These are phyloP conservation scores for Chloebia gouldiae DNA, from an alignment of 2,113 vertebrate species.

Conservation along the genomic window DNA sequence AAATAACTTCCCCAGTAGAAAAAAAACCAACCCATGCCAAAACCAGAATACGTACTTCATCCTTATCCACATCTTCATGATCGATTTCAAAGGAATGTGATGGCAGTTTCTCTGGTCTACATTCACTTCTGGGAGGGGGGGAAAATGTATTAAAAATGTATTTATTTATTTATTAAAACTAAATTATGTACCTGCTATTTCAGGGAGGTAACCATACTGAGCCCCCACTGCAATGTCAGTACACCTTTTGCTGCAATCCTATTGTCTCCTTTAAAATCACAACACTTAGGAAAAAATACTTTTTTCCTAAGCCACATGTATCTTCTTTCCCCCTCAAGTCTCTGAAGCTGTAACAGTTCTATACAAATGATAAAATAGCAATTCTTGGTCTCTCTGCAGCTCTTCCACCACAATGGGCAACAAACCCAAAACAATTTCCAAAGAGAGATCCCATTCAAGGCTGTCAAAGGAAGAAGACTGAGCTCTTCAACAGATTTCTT, in stretches of 20 bases:
- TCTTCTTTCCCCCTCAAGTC: neutral
- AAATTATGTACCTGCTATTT: neutral
- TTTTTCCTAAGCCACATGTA: neutral
- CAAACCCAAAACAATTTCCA: neutral
- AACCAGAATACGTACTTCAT: slow-evolving; percentile 83
- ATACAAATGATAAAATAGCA: neutral
- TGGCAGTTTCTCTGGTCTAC: slow-evolving; percentile 90
- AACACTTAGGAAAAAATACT: neutral
- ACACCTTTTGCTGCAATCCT: neutral
- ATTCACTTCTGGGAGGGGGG: slow-evolving; percentile 77
- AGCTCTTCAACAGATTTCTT: neutral
- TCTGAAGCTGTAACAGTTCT: neutral
- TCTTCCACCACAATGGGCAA: neutral
- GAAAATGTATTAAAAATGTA: neutral
- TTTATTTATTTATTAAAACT: neutral
- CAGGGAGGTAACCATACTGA: neutral
- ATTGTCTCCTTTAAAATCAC: neutral
- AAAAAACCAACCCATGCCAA: neutral
- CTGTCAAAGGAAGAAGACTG: neutral
- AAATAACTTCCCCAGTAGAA: neutral
- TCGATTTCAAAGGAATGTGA: slow-evolving; percentile 98
- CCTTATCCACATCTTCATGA: slow-evolving; percentile 95
- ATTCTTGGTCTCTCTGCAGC: neutral
- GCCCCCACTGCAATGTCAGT: neutral
- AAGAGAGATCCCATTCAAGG: neutral